A percentile compares a stretch with the other conserved stretches of the same genome.
These are phyloP conservation scores for Myiagra hebetior DNA, from an alignment of 2,113 vertebrate genomes.

Conservation along the genomic window DNA sequence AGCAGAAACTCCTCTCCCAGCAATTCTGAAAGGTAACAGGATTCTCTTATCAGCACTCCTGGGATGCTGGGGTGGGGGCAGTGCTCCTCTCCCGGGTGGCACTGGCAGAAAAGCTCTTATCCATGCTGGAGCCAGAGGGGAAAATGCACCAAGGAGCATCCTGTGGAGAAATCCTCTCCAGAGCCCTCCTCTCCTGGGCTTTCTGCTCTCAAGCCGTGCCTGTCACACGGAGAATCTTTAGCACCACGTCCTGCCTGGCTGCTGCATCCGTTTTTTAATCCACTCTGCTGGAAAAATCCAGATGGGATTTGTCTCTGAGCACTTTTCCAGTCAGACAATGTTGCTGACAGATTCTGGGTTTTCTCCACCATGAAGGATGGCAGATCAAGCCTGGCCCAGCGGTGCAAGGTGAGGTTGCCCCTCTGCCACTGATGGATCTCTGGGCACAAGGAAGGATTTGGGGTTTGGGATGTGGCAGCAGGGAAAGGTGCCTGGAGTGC, in stretches of 20 bases:
- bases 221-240: accelerated
- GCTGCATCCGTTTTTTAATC: not conserved
- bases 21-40: not conserved
- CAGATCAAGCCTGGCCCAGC: not conserved
- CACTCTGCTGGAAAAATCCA: not conserved
- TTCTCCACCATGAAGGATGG: accelerated
- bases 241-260: not conserved
- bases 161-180: not conserved
- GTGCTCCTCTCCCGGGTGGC: not conserved
- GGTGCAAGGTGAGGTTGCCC: not conserved
- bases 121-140: not conserved
- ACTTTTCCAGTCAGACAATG: not conserved
- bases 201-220: not conserved
- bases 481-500: not conserved
- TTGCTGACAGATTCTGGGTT: not conserved
- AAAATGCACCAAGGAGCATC: not conserved
- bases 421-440: accelerated
- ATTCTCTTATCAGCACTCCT: not conserved
- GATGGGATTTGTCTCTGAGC: not conserved
- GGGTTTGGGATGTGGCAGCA: not conserved
- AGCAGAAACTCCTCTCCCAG: not conserved
- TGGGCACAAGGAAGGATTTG: not conserved
- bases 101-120: not conserved
- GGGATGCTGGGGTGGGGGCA: not conserved
- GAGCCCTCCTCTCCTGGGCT: not conserved